Evolutionary conservation across 2,797 vertebrate genomes (phyloP), one percentile per base, ranked within the genome.

Genomic region (Phyllotis vaccarum): DNA sequence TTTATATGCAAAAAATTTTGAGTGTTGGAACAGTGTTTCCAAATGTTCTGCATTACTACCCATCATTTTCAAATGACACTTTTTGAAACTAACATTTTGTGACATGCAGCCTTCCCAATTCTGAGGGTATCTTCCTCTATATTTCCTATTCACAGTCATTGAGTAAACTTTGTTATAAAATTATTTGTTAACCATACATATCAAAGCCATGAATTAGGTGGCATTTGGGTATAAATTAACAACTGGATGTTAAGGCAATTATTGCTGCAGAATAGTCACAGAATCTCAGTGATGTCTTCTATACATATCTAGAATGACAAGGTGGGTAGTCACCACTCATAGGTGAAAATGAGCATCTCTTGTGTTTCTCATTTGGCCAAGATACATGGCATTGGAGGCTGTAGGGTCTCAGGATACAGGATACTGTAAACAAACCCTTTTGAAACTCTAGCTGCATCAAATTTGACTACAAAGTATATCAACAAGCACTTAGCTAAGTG

Each of bases 301-400:
- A 19, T 2, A 5, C 0, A 22, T 7, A 17, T 43, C 13, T 43
- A 43, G 21, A 34, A 2, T 19, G 43, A 72, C 52, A 2, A 37
- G 19, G 37, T n/a, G 60, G 46, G 24, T 7, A 58, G 2, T 31
- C 46, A 46, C 2, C 11, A 24, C 6, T 43, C 37, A n/a, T 1
- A 46, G 49, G 24, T 74, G 1, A 3, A 0, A 3, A 7, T 34
- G 6, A 31, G 34, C 1, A 21, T 7, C 24, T 46, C 60, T 12
- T 1, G 10, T 54, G 6, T 17, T 8, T 86, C 17, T 72, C 24
- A 12, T 68, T 17, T 19, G 68, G 5, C 34, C 0, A 4, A 75
- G 43, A 60, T 0, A 21, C 9, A 74, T n/a, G 27, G 3, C 49
- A 72, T 10, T 13, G 2, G 12, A 89, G 31, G 10, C 0, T 52